Base-by-base conservation (phyloP, 2,113 vertebrate genomes). In the Hippocampus abdominalis region DNA sequence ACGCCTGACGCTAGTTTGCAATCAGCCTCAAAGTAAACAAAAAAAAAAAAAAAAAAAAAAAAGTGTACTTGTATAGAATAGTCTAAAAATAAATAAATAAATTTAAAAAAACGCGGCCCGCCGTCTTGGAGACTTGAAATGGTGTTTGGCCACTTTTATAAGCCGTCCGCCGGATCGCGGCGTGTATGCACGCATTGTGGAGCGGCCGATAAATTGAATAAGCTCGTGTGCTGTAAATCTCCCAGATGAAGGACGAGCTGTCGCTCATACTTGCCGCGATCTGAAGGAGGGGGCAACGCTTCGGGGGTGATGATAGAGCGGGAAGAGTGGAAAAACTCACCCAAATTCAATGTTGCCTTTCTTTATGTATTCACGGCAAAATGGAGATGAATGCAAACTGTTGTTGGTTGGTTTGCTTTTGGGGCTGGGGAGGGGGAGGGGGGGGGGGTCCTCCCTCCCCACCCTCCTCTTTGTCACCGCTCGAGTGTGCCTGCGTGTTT, bases 11-110 rank as follows among this genome's bases (percentile, higher is more conserved):
- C 84, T 81, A 86, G 89, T 84, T 86, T 90, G 81, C 75, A 90
- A 90, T 88, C 84, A 91, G 84, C 87, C 88, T 78, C 82, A 87
- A 92, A 88, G 81, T 83, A 88, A 89, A 80, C 73, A 64, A 78
- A 71, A 78, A 83, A 85, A 83, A 4, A 48, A 0, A 56, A 57
- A 59, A 59, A 7, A 91, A 91, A 91, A 84, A 93, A 90, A 88
- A 81, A 73, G 70, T 71, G 77, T 76, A 84, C 82, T 68, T 86
- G 74, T 76, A 84, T 74, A 76, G 77, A 74, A 83, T 75, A 70
- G 79, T 75, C 54, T 1, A 15, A 2, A 48, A 15, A 48, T 3
- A 48, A 18, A 20, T 3, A 16, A 13, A 40, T 10, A 40, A 6
- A 40, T 10, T 8, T 9, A 48, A 44, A 73, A 78, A 70, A 36